Evolutionary conservation across 1,140 invertebrate species (phyloP).

Genomic region (Anoplolepis gracilipes): DNA sequence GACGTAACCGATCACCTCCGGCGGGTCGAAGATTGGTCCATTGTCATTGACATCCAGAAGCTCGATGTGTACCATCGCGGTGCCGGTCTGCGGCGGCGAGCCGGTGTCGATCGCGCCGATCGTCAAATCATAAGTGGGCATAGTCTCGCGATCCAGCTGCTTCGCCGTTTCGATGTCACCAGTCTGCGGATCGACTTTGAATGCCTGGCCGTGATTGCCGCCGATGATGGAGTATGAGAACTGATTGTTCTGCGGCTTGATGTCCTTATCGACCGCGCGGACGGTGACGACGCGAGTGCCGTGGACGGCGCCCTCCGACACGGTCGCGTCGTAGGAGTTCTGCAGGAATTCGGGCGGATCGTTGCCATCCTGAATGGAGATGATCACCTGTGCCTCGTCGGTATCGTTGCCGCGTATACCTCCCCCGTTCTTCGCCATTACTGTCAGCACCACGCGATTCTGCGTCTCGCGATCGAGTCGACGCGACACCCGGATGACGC

Average conservation of each 20-base stretch:
- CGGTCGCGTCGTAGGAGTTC: constrained; percentile 90
- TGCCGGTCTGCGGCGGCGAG: constrained; percentile 94
- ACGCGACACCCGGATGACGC: constrained; percentile 93
- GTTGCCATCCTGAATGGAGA: constrained; percentile 97
- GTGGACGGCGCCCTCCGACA: constrained; percentile 91
- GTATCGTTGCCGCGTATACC: constrained; percentile 97
- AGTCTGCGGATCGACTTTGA: constrained; percentile 95
- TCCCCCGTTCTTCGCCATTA: constrained; percentile 97
- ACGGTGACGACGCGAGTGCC: constrained; percentile 93
- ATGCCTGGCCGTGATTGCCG: constrained; percentile 93
- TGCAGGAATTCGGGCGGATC: constrained; percentile 97
- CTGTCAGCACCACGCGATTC: constrained; percentile 94
- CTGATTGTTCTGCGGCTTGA: constrained; percentile 95
- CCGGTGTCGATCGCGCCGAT: constrained; percentile 96
- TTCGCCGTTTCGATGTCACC: constrained; percentile 93
- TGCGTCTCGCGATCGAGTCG: constrained; percentile 96
- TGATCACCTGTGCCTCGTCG: constrained; percentile 96
- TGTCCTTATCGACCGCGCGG: constrained; percentile 96
- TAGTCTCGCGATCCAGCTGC: constrained; percentile 93
- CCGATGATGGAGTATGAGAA: constrained; percentile 96
- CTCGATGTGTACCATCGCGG: constrained; percentile 91
- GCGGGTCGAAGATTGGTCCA: constrained; percentile 92
- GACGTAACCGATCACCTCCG: constrained; percentile 91
- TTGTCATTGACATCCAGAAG: constrained; percentile 97
- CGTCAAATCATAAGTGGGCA: constrained; percentile 91